Percentiles rank a stretch among this genome's conserved stretches.
phyloP scores from a whole-genome alignment of 2,113 vertebrate genomes.

The Microcebus griseorufus region DNA sequence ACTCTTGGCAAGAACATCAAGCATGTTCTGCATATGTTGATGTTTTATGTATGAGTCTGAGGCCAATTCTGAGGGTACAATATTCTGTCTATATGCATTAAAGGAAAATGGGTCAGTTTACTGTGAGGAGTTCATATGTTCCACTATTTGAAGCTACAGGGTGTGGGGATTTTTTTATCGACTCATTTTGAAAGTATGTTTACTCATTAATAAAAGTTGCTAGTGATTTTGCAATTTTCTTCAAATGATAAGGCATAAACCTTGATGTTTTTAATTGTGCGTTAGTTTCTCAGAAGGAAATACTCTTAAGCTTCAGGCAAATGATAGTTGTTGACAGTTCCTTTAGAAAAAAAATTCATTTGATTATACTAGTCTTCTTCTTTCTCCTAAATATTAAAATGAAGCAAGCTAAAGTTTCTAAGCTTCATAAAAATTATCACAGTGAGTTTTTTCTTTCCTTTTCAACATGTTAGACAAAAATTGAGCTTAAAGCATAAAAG shows the following conservation, averaged over 20 bases:
- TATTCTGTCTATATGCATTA: neutral
- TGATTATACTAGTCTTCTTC: neutral
- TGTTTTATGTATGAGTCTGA: neutral
- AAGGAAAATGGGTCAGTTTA: neutral
- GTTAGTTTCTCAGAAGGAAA: slow-evolving; percentile 21
- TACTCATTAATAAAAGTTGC: slow-evolving; percentile 50
- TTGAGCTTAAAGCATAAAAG: slow-evolving; percentile 48
- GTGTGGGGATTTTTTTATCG: neutral
- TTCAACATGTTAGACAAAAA: neutral
- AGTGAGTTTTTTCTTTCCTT: slow-evolving; percentile 53
- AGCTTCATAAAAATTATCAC: slow-evolving; percentile 38
- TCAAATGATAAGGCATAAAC: neutral
- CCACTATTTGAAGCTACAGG: neutral
- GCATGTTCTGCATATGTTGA: too few species aligned
- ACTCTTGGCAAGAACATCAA: neutral
- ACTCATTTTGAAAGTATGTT: neutral
- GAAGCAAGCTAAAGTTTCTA: slow-evolving; percentile 40
- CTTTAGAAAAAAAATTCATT: slow-evolving; percentile 43
- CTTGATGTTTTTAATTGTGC: slow-evolving; percentile 43
- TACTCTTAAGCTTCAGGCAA: slow-evolving; percentile 46
- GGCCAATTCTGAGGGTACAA: neutral
- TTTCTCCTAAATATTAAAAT: slow-evolving; percentile 60
- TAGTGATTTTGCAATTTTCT: slow-evolving; percentile 29
- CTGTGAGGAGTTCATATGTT: neutral
- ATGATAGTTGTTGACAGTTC: slow-evolving; percentile 20